Base-by-base conservation (phyloP, 2,888 invertebrate genomes). In the Geotrupes spiniger region DNA sequence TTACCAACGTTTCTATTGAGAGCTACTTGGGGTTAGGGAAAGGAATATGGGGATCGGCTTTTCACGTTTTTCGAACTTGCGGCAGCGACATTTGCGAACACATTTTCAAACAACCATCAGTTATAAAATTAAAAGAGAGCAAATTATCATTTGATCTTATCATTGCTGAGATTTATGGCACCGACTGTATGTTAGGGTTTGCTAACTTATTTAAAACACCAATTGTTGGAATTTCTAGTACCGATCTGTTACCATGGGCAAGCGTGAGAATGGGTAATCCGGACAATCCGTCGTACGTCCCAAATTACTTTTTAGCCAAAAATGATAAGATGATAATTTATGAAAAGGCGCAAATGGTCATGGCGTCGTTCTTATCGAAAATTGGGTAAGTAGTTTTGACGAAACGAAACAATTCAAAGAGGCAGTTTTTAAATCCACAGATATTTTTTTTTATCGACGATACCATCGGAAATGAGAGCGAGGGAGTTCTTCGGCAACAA, bases 161-260 rank as follows among this genome's bases (percentile, higher is more conserved):
- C 0, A 65, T 83, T 6, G 72, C 75, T n/a, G 81, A 82, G 63
- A 74, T 77, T 53, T 84, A 83, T 55, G 79, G 78, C 48, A 75
- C 76, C 21, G 81, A 83, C 51, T 83, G 83, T 57, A 68, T 78
- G 39, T 65, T 82, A 53, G 82, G 79, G 0, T 66, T 83, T 2
- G 79, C 80, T 1, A 67, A 82, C 58, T 64, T 76, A 41, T 63
- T 83, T 31, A 69, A 76, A 26, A 74, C 76, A 6, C 82, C 83
- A 0, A 74, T 79, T 2, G 71, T 84, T 1, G 78, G 74, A 0
- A 50, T 79, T 1, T 79, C 78, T 16, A 78, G 80, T 0, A 78
- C 79, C 45, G 66, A 74, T 0, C 58, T 78, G 5, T 74, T 81
- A 73, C 79, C 82, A 0, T 82, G 78, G 75, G 76, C 76, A 33